Evolutionary conservation across 2,888 invertebrate genomes (phyloP), one percentile per base, ranked within the genome.

Genomic region (Oscheius myriophilus): DNA sequence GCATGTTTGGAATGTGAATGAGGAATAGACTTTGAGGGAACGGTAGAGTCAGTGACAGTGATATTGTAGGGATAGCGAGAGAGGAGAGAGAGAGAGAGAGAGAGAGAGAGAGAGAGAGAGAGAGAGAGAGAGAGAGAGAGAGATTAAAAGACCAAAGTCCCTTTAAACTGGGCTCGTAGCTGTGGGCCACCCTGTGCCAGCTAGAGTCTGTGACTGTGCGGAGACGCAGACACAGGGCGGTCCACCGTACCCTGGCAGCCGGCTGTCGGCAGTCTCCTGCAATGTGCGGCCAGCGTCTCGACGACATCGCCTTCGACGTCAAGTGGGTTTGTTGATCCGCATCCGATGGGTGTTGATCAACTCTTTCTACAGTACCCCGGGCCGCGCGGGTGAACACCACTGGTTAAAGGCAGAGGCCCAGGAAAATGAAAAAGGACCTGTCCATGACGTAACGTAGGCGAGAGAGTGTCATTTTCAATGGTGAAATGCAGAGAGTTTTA

Each of bases 291-390:
- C 21, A 49, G 49, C 45, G 65, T 21, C 45, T 49, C 18, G 65
- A 65, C 65, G 65, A 65, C 51, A 65, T 65, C 51, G 45, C 51
- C 14, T 65, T 55, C 25, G 65, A 65, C 25, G 65, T 65, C 41
- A 65, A 65, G 65, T 65, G 46, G 55, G 65, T 65, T 46, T 61
- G 61, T 61, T 61, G 61, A 61, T 61, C 61, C 61, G 46, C 61
- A 49, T 46, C 26, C 33, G 18, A 18, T 33, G 11, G 46, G 18
- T 61, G 61, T 61, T 61, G 61, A 61, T 61, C 49, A 61, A 61
- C 61, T 33, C 33, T 33, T n/a, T 33, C 33, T 61, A 26, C 58
- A 16, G 41, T 58, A 16, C 42, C 11, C 43, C 26, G 53, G 18
- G 53, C 4, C 25, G 53, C 33, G 33, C 33, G 33, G 33, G 33